Evolutionary conservation across 2,113 vertebrate genomes (phyloP).

Genomic region (Psittacara wagleri): DNA sequence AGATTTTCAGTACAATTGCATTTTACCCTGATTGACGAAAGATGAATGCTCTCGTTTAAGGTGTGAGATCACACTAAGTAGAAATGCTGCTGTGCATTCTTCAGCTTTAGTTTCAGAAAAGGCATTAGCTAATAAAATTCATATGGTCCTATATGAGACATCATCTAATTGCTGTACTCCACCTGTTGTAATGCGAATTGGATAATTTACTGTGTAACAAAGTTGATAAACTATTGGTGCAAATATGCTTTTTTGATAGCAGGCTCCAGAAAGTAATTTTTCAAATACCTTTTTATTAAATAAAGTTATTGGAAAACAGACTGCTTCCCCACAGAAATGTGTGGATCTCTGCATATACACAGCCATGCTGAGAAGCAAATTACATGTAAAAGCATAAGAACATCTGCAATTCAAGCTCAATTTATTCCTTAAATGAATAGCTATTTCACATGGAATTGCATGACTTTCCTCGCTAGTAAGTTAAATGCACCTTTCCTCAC

Average conservation of each 20-base stretch:
- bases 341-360: neutral
- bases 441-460: neutral
- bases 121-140: conserved; percentile 3
- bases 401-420: conserved; percentile 15
- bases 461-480: neutral
- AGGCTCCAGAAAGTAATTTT: conserved; percentile 32
- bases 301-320: conserved; percentile 36
- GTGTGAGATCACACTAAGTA: neutral
- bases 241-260: neutral
- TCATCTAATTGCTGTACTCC: conserved; percentile 7
- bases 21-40: neutral
- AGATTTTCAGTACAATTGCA: neutral
- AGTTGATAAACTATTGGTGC: neutral
- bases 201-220: neutral
- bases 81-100: neutral
- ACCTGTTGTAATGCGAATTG: neutral
- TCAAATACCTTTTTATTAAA: conserved; percentile 38
- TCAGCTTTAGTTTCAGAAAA: neutral
- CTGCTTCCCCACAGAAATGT: neutral
- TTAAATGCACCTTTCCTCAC: neutral
- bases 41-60: neutral
- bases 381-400: neutral
- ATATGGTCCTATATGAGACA: neutral
- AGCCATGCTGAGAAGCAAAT: conserved; percentile 35
- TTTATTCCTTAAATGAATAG: conserved; percentile 23